Evolutionary conservation across 2,113 vertebrate genomes (phyloP).

Genomic region (Pelecanoides urinatrix): DNA sequence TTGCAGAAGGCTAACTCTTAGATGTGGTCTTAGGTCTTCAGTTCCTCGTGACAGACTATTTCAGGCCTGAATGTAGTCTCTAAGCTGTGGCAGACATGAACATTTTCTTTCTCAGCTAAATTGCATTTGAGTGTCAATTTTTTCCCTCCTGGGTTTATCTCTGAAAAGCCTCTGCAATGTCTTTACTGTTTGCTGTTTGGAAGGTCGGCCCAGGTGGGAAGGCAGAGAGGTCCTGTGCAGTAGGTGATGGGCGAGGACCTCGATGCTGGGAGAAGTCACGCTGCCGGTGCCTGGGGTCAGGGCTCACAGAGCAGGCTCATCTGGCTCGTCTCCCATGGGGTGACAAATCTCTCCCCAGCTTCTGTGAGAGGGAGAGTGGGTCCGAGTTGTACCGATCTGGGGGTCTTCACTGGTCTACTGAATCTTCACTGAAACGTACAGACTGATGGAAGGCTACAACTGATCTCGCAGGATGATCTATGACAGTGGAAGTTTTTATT

Average conservation of each 20-base stretch:
- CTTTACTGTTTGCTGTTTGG: background rate
- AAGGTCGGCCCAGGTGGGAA: background rate
- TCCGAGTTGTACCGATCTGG: background rate
- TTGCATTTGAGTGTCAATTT: background rate
- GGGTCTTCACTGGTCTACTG: background rate
- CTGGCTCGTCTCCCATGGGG: background rate
- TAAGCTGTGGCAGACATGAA: background rate
- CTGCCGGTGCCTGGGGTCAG: background rate
- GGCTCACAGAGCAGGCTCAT: background rate
- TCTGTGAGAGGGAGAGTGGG: background rate
- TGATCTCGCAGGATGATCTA: background rate
- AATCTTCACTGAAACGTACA: background rate
- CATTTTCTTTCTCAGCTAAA: background rate
- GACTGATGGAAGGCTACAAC: background rate
- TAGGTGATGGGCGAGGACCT: background rate
- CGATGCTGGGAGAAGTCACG: rapidly evolving
- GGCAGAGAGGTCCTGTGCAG: background rate
- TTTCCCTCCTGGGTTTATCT: background rate
- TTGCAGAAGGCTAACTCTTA: background rate
- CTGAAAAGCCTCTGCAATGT: background rate
- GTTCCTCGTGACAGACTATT: background rate
- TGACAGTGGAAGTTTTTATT: background rate
- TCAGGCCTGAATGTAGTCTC: background rate
- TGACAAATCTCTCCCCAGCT: background rate
- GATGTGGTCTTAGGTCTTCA: background rate